phyloP scores from a whole-genome alignment of 2,797 vertebrate species.

The Coreius guichenoti region DNA sequence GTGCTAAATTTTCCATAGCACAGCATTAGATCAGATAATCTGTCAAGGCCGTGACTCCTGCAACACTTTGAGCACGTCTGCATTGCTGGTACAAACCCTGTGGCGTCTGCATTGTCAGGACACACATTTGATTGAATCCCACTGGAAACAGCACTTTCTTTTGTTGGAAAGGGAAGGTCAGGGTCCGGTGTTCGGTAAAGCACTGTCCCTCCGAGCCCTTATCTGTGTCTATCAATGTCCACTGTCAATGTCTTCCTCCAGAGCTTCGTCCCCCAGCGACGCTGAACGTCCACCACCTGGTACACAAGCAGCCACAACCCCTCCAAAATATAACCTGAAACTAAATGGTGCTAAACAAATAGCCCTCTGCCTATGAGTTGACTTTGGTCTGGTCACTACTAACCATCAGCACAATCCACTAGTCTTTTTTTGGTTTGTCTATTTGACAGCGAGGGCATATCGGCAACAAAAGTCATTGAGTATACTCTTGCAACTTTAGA shows the following conservation, averaged over 20 bases:
- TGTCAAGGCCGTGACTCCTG: slow-evolving; percentile 31
- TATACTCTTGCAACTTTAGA: slow-evolving; percentile 66
- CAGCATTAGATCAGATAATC: slow-evolving; percentile 25
- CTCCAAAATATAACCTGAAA: slow-evolving; percentile 62
- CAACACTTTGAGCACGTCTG: slow-evolving; percentile 40
- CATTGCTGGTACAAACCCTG: slow-evolving; percentile 29
- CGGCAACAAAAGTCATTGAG: slow-evolving; percentile 67
- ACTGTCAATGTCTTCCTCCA: slow-evolving; percentile 75
- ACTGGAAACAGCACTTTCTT: slow-evolving; percentile 48
- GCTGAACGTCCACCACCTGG: slow-evolving; percentile 78
- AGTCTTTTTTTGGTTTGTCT: slow-evolving; percentile 57
- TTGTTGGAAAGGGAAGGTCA: slow-evolving; percentile 75
- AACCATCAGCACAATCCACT: slow-evolving; percentile 71
- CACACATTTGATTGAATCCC: slow-evolving; percentile 45
- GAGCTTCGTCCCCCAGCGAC: slow-evolving; percentile 73
- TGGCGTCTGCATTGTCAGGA: slow-evolving; percentile 41
- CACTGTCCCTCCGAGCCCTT: slow-evolving; percentile 76
- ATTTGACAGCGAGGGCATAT: slow-evolving; percentile 51
- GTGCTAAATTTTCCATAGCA: not conserved
- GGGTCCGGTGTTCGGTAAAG: slow-evolving; percentile 68
- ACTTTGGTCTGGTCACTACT: slow-evolving; percentile 79
- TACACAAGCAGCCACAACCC: slow-evolving; percentile 67
- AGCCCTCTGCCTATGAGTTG: slow-evolving; percentile 63
- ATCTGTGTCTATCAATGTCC: slow-evolving; percentile 76
- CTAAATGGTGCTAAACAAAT: slow-evolving; percentile 55